Evolutionary conservation across 2,888 invertebrate genomes (phyloP).

Genomic region (Lasius fuliginosus): DNA sequence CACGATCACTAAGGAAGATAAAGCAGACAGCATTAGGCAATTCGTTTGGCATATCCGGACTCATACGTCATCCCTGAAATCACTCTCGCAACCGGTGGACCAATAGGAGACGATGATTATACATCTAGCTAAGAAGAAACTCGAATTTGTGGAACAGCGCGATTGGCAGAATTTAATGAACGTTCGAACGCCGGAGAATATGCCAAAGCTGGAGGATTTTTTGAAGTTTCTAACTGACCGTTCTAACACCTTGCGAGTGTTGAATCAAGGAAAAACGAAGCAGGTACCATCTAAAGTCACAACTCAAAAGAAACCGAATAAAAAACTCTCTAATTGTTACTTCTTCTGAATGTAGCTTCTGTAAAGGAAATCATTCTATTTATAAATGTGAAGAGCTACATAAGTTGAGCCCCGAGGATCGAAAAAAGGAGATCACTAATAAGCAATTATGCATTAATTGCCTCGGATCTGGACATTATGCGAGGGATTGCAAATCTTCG

Average conservation of each 20-base stretch:
- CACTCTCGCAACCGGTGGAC: neutral
- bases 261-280: neutral
- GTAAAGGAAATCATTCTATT: no score
- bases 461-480: neutral
- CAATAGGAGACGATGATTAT: neutral
- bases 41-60: neutral
- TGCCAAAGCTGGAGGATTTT: neutral
- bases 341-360: neutral
- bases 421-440: neutral
- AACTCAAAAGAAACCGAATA: neutral
- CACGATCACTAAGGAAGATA: neutral
- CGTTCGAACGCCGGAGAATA: neutral
- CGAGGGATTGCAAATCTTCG: neutral
- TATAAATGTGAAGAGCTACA: neutral
- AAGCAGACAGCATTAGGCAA: neutral
- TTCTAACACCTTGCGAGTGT: neutral
- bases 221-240: neutral
- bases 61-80: neutral
- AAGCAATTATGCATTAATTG: neutral
- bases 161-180: neutral
- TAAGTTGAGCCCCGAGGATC: no score
- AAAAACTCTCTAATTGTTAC: neutral
- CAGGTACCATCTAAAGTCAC: no score
- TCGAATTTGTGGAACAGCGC: neutral
- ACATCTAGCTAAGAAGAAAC: neutral